Percentiles rank a stretch among this genome's conserved stretches.
Evolutionary conservation across 2,113 vertebrate genomes (phyloP).

Genomic region (Eonycteris spelaea): DNA sequence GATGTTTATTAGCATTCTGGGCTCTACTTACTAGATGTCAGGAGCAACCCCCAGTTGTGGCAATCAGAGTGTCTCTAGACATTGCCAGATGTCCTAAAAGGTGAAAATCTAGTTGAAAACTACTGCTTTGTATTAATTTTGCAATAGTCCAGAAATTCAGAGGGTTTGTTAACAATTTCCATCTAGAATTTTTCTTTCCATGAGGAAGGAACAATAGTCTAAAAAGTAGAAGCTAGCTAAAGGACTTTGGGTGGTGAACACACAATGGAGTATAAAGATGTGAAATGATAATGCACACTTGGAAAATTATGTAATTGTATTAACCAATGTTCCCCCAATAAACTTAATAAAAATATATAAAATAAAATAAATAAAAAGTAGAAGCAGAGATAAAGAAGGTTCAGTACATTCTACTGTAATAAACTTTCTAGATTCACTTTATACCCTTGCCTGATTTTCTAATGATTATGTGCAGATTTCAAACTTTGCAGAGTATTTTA

Average conservation of each 20-base stretch:
- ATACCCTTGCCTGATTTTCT: not conserved
- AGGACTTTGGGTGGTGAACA: too few species aligned
- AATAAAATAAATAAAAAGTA: not conserved
- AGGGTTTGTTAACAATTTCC: not conserved
- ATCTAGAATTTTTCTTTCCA: not conserved
- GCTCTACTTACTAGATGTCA: not conserved
- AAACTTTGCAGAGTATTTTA: not conserved
- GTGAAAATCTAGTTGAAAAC: not conserved
- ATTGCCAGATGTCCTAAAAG: not conserved
- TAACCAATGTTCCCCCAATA: too few species aligned
- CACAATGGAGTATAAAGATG: too few species aligned
- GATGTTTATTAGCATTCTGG: not conserved
- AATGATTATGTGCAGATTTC: not conserved
- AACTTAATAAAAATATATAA: too few species aligned
- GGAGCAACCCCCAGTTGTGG: not conserved
- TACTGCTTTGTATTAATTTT: not conserved
- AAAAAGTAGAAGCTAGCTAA: too few species aligned
- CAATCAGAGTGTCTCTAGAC: not conserved
- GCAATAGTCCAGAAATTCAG: not conserved
- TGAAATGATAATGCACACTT: too few species aligned
- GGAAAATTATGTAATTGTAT: too few species aligned
- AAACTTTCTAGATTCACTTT: not conserved
- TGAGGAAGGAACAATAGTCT: not conserved
- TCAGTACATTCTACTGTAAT: not conserved
- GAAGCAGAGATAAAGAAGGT: not conserved